phyloP scores from a whole-genome alignment of 2,888 invertebrate genomes.

The Rutpela maculata region DNA sequence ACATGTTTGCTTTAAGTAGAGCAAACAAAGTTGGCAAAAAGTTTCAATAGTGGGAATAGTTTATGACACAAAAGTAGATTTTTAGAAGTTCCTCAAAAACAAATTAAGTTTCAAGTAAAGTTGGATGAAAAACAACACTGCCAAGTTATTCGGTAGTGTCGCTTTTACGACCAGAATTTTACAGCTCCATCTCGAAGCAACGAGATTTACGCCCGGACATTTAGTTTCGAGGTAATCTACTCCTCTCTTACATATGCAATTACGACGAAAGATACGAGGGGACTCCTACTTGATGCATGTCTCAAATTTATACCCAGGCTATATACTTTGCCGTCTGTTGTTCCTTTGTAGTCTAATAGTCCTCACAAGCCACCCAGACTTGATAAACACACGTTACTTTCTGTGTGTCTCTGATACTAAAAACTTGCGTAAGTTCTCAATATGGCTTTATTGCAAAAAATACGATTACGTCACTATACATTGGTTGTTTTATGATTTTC shows the following conservation, averaged over 20 bases:
- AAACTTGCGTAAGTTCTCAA: neutral
- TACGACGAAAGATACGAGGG: slow-evolving; percentile 46
- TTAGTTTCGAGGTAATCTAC: slow-evolving; percentile 51
- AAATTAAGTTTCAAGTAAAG: slow-evolving; percentile 58
- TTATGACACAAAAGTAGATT: slow-evolving; percentile 43
- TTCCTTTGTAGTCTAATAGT: slow-evolving; percentile 38
- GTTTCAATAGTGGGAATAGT: slow-evolving; percentile 45
- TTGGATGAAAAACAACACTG: slow-evolving; percentile 56
- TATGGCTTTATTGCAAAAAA: too few relatives aligned
- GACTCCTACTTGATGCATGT: slow-evolving; percentile 44
- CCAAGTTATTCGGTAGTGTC: slow-evolving; percentile 50
- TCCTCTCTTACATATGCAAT: slow-evolving; percentile 46
- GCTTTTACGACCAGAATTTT: slow-evolving; percentile 57
- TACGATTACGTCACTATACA: too few relatives aligned
- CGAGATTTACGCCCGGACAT: slow-evolving; percentile 50
- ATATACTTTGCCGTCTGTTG: slow-evolving; percentile 34
- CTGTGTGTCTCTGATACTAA: neutral
- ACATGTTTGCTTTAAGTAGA: slow-evolving; percentile 39
- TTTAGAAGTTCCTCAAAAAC: slow-evolving; percentile 57
- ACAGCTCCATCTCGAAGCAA: slow-evolving; percentile 52
- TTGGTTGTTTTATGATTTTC: too few relatives aligned
- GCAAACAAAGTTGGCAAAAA: slow-evolving; percentile 42
- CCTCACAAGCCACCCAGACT: neutral
- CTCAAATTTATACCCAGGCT: slow-evolving; percentile 39
- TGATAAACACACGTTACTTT: slow-evolving; percentile 25